Conservation (phyloP, 2,888 invertebrate genomes). For the Archips xylosteana region DNA sequence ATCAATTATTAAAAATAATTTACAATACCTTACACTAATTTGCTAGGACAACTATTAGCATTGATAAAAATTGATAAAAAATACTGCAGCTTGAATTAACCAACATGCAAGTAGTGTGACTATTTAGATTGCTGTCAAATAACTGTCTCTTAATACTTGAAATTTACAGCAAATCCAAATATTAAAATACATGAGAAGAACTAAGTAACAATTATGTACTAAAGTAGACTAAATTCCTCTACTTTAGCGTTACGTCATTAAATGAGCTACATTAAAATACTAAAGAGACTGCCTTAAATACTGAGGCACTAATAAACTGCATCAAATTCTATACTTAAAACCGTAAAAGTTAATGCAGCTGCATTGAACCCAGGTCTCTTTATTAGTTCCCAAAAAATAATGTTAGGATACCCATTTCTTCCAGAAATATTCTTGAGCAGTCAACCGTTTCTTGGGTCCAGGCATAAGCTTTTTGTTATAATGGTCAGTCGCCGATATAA, state of each 20-base stretch:
- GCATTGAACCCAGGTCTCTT: background rate
- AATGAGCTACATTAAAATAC: background rate
- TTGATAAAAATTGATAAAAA: no score
- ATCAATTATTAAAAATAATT: no score
- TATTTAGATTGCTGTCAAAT: no score
- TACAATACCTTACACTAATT: no score
- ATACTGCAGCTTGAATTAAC: no score
- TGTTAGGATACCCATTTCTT: conserved; percentile 74
- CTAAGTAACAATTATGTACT: no score
- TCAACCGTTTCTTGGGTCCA: conserved; percentile 72
- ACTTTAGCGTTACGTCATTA: background rate
- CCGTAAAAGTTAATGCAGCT: background rate
- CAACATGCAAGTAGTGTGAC: no score
- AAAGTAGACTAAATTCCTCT: background rate
- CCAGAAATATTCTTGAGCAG: conserved; percentile 77
- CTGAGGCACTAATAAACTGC: background rate
- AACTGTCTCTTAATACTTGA: no score
- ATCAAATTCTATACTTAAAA: background rate
- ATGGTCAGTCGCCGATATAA: conserved; percentile 60
- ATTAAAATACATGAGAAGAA: no score
- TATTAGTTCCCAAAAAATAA: conserved; percentile 17
- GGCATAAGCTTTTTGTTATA: conserved; percentile 68
- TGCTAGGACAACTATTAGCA: no score
- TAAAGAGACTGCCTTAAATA: background rate
- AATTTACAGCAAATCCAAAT: no score